A percentile compares a stretch with the other conserved stretches of the same genome.
phyloP scores from a whole-genome alignment of 2,888 invertebrate genomes.

The Drosophila borborema region DNA sequence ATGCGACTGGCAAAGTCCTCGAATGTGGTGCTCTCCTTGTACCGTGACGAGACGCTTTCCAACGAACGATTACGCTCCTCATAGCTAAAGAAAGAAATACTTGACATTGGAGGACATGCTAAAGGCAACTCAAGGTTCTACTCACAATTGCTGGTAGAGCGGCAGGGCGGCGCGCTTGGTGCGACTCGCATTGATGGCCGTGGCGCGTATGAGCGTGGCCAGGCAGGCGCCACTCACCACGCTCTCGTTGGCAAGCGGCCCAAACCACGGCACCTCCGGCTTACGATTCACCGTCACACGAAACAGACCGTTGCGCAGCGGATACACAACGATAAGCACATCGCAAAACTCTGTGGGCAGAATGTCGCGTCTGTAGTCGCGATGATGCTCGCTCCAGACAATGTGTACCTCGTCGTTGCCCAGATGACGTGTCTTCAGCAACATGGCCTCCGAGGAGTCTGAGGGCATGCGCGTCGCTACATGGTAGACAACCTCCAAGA shows the following conservation, averaged over 20 bases:
- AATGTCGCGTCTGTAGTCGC: conserved; percentile 98
- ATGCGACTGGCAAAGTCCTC: conserved; percentile 93
- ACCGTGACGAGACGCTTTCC: conserved; percentile 93
- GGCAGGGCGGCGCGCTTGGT: conserved; percentile 95
- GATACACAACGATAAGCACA: conserved; percentile 98
- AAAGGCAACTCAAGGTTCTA: conserved; percentile 43
- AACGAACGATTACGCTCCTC: conserved; percentile 95
- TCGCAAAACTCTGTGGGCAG: conserved; percentile 99
- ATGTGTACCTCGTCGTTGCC: conserved; percentile 99
- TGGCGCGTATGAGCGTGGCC: conserved; percentile 94
- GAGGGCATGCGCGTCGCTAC: conserved; percentile 99
- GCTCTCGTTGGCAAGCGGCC: conserved; percentile 97
- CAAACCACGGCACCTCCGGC: conserved; percentile 96
- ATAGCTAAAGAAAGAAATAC: conserved; percentile 87
- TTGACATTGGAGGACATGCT: not conserved
- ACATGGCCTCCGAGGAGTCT: conserved; percentile 93
- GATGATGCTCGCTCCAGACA: conserved; percentile 98
- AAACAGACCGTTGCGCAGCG: conserved; percentile 93
- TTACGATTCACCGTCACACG: conserved; percentile 95
- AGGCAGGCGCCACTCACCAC: conserved; percentile 87
- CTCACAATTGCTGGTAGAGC: conserved; percentile 95
- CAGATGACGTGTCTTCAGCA: conserved; percentile 97
- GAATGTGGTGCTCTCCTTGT: conserved; percentile 95
- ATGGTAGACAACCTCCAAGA: conserved; percentile 97
- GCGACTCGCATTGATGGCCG: conserved; percentile 96